Percentiles rank a stretch among this genome's conserved stretches.
Conservation (phyloP, 2,113 vertebrate genomes). For the Epinephelus fuscoguttatus region DNA sequence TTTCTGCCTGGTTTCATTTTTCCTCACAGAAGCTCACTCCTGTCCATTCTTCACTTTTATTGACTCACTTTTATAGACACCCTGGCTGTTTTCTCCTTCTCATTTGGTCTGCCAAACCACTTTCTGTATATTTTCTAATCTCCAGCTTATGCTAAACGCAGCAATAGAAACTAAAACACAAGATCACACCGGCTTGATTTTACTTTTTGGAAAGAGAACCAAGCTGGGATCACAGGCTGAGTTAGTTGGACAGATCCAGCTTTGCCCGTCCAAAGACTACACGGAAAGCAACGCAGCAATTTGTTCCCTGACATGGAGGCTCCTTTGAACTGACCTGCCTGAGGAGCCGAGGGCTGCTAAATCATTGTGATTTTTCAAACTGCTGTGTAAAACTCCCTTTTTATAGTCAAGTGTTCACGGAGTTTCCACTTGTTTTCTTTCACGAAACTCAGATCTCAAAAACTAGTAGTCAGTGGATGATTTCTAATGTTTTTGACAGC, state of each 20-base stretch:
- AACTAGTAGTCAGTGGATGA: neutral
- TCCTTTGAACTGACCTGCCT: conserved; percentile 26
- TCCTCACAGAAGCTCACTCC: conserved; percentile 6
- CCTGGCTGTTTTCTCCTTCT: neutral
- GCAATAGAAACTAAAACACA: conserved; percentile 14
- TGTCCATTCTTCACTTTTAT: conserved; percentile 22
- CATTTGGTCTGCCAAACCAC: neutral
- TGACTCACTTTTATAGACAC: conserved; percentile 13
- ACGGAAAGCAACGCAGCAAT: conserved; percentile 25
- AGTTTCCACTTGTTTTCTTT: neutral
- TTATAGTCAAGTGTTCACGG: neutral
- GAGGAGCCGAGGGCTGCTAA: neutral
- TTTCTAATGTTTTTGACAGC: neutral
- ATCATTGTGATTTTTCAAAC: conserved; percentile 33
- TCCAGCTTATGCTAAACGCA: conserved; percentile 12
- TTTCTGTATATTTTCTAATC: conserved; percentile 28
- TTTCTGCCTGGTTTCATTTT: conserved; percentile 23
- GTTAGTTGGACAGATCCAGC: conserved; percentile 34
- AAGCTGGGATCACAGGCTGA: neutral
- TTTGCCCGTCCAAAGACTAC: conserved; percentile 27
- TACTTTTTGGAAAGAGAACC: conserved; percentile 14
- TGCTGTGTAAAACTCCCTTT: neutral
- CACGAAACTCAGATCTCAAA: neutral
- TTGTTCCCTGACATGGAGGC: conserved; percentile 30
- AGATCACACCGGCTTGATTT: conserved; percentile 8